These are phyloP conservation scores for Danio kyathit DNA, from an alignment of 2,797 vertebrate genomes.

Conservation along the genomic window DNA sequence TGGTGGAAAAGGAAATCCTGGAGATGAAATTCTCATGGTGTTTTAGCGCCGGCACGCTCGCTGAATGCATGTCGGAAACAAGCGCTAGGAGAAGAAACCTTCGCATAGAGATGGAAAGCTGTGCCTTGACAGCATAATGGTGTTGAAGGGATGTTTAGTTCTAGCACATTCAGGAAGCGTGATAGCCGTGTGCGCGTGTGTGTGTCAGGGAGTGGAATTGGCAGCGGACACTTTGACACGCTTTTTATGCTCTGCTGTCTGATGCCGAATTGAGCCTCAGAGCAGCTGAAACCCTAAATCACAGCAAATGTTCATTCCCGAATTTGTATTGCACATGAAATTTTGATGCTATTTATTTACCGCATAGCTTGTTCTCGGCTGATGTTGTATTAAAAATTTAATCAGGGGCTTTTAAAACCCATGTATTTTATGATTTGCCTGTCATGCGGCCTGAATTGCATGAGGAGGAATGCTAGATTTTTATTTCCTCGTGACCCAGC, in stretches of 20 bases:
- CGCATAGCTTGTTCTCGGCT: conserved; percentile 29
- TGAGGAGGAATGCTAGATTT: conserved; percentile 7
- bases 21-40: conserved; percentile 22
- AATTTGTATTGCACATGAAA: conserved; percentile 22
- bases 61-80: conserved; percentile 13
- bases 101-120: not conserved
- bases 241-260: conserved; percentile 15
- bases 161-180: conserved; percentile 15
- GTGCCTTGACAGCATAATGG: conserved; percentile 45
- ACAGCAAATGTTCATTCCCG: conserved; percentile 12
- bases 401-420: conserved; percentile 48
- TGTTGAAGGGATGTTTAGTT: conserved; percentile 40
- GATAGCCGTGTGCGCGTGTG: not conserved
- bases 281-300: conserved; percentile 29
- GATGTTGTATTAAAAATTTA: conserved; percentile 50
- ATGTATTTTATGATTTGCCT: conserved; percentile 33
- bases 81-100: conserved; percentile 13
- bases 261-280: conserved; percentile 4
- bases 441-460: not conserved
- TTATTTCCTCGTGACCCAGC: conserved; percentile 10
- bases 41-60: not conserved
- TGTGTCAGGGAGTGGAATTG: conserved; percentile 17
- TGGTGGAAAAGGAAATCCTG: conserved; percentile 23
- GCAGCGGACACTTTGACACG: conserved; percentile 17
- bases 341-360: conserved; percentile 51